These are phyloP conservation scores for Agrotis segetum DNA, from an alignment of 2,888 invertebrate species.

Conservation along the genomic window DNA sequence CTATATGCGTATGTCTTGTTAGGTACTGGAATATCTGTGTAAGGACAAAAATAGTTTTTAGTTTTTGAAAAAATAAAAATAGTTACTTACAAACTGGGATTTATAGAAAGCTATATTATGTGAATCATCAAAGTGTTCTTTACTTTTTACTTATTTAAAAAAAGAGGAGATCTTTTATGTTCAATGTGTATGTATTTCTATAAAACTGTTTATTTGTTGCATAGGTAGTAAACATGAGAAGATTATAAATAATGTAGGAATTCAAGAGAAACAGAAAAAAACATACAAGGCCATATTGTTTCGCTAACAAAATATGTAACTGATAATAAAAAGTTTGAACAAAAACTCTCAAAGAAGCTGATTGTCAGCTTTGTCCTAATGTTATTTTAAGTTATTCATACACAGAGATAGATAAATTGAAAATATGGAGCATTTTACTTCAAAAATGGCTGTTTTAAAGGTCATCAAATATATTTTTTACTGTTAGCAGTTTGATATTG, in stretches of 20 bases:
- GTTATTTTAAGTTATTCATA: not conserved
- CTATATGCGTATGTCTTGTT: constrained; percentile 97
- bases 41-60: constrained; percentile 1
- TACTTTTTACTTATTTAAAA: too few species aligned
- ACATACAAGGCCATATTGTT: constrained; percentile 38
- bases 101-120: too few species aligned
- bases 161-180: too few species aligned
- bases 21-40: constrained; percentile 89
- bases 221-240: not conserved
- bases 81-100: too few species aligned
- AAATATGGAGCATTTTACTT: not conserved
- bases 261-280: constrained; percentile 17
- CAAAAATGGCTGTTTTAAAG: not conserved
- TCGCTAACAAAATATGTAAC: constrained; percentile 1
- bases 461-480: not conserved
- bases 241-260: not conserved
- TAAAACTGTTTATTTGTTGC: not conserved
- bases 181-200: too few species aligned
- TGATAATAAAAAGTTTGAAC: constrained; percentile 22
- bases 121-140: too few species aligned
- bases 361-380: constrained; percentile 17
- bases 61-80: too few species aligned
- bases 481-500: not conserved
- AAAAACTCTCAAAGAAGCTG: constrained; percentile 21
- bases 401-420: not conserved